These are phyloP conservation scores for Nanorana parkeri DNA, from an alignment of 2,113 vertebrate genomes.

Conservation along the genomic window DNA sequence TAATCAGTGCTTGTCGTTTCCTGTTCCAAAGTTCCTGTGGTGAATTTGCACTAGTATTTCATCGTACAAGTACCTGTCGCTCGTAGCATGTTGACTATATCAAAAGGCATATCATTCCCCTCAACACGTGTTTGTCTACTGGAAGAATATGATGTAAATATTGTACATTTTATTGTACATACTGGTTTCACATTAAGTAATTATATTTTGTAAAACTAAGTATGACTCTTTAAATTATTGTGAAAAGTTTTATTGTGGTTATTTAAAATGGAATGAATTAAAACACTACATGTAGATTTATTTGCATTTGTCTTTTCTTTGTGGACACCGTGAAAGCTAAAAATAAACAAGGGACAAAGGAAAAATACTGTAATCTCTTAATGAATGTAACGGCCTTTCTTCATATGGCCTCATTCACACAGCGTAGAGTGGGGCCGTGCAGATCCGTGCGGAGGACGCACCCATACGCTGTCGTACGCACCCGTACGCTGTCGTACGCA, in stretches of 20 bases:
- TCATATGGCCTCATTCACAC: too few species aligned
- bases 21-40: constrained; percentile 73
- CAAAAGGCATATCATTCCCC: constrained; percentile 64
- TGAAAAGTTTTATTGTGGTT: constrained; percentile 85
- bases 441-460: too few species aligned
- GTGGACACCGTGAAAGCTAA: too few species aligned
- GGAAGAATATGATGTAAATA: constrained; percentile 75
- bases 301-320: not conserved
- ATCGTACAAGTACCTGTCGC: constrained; percentile 68
- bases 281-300: constrained; percentile 70
- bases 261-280: constrained; percentile 85
- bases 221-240: constrained; percentile 87
- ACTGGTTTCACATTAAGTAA: constrained; percentile 85
- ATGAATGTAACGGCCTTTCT: too few species aligned
- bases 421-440: too few species aligned
- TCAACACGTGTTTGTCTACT: constrained; percentile 67
- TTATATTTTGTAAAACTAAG: constrained; percentile 88
- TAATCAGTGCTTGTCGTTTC: constrained; percentile 67
- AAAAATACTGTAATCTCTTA: too few species aligned
- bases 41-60: constrained; percentile 80
- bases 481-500: too few species aligned
- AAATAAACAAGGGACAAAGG: too few species aligned
- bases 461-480: too few species aligned
- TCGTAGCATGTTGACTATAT: constrained; percentile 73
- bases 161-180: constrained; percentile 82